Percentiles rank a stretch among this genome's conserved stretches.
phyloP scores from a whole-genome alignment of 2,113 vertebrate genomes.

The Amphiprion ocellaris region DNA sequence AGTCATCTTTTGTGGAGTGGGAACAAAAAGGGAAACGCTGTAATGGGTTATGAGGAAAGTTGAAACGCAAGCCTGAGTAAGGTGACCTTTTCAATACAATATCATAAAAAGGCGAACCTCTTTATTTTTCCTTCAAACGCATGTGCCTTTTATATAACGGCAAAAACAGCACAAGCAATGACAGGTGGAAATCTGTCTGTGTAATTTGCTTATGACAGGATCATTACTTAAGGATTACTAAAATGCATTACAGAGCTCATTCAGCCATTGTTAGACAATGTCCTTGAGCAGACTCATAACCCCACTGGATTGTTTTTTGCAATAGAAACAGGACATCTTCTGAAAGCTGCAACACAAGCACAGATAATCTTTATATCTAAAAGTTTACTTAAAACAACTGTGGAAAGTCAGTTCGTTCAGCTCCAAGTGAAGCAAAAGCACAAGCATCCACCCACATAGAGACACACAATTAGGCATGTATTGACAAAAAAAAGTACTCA shows the following conservation, averaged over 20 bases:
- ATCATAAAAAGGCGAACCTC: constrained; percentile 25
- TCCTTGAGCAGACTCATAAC: constrained; percentile 36
- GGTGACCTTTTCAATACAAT: constrained; percentile 70
- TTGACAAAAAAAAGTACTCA: constrained; percentile 25
- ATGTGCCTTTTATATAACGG: constrained; percentile 33
- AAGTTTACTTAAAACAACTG: constrained; percentile 31
- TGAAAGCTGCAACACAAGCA: constrained; percentile 11
- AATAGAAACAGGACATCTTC: background rate
- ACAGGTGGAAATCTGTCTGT: constrained; percentile 68
- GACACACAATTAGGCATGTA: constrained; percentile 15
- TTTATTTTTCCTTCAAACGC: constrained; percentile 19
- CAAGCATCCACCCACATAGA: background rate
- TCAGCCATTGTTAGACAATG: constrained; percentile 28
- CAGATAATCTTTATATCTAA: constrained; percentile 24
- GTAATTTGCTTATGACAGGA: constrained; percentile 61
- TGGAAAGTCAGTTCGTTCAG: constrained; percentile 16
- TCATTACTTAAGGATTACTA: constrained; percentile 64
- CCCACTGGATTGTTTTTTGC: background rate
- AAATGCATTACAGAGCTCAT: constrained; percentile 31
- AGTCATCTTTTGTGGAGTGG: constrained; percentile 84
- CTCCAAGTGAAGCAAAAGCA: constrained; percentile 10
- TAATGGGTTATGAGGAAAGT: constrained; percentile 84
- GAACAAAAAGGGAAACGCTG: constrained; percentile 90
- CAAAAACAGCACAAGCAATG: constrained; percentile 32
- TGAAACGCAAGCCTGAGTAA: constrained; percentile 84